Base-by-base conservation (phyloP, 2,888 invertebrate genomes). In the Boloria euphrosyne region DNA sequence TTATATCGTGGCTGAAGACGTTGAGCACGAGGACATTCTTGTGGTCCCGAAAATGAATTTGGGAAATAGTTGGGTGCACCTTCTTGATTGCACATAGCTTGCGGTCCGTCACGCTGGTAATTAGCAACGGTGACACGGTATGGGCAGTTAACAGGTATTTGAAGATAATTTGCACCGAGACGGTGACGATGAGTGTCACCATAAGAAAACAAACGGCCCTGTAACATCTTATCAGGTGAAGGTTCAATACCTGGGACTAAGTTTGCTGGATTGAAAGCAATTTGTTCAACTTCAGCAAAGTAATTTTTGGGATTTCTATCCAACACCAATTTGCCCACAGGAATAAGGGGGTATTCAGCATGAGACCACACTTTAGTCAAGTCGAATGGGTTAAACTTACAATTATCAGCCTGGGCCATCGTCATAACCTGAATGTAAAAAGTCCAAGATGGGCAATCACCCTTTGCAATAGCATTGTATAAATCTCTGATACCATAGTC, bases 21-120 rank as follows among this genome's bases (percentile, higher is more conserved):
- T 73, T 93, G 93, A 1, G 95, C 95, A 3, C 94, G 91, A 0
- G 94, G 93, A 76, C 95, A 94, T 71, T 94, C 94, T 73, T 94
- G 94, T 0, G 98, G 98, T 0, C 98, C 99, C 68, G 94, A 93
- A 89, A 98, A 99, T 72, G 98, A 98, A 92, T 99, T 99, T 0
- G 99, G 99, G 92, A 95, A 98, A 85, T 99, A 99, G 87, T 99
- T 99, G 5, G 99, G 98, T 4, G 96, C 96, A 18, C 96, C 96
- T 10, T 94, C 95, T 87, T 98, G 97, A 84, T 98, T 98, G 75
- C 94, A 87, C 14, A 95, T 93, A 50, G 94, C 92, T 93, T 96
- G 96, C 3, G 95, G 94, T 0, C 98, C 99, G 84, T 99, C 98
- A 49, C 99, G 94, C 86, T 98, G 97, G 82, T 97, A 98, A 85